Evolutionary conservation across 2,797 vertebrate species (phyloP).

Genomic region (Luscinia luscinia): DNA sequence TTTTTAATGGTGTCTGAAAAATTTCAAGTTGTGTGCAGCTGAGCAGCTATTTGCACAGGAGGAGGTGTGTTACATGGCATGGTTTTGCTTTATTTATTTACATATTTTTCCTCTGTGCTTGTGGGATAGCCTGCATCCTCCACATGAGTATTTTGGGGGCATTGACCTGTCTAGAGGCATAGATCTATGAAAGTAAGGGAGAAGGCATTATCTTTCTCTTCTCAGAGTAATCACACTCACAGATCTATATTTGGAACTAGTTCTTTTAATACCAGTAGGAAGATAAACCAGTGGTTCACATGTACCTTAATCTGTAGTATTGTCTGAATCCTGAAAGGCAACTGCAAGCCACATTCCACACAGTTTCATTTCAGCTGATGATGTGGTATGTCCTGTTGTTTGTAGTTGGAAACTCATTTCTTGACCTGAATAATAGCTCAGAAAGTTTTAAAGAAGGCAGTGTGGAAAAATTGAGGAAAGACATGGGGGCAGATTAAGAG

Average conservation of each 20-base stretch:
- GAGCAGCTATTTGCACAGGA: neutral
- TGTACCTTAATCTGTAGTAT: neutral
- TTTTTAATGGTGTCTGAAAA: slow-evolving; percentile 5
- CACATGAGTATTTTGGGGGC: slow-evolving; percentile 20
- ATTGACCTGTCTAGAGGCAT: slow-evolving; percentile 37
- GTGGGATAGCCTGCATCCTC: slow-evolving; percentile 15
- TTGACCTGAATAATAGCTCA: slow-evolving; percentile 1
- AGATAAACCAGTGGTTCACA: slow-evolving; percentile 45
- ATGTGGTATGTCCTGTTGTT: slow-evolving; percentile 29
- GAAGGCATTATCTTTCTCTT: slow-evolving; percentile 45
- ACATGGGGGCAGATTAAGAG: neutral
- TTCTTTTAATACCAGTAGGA: slow-evolving; percentile 33
- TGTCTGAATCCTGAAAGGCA: slow-evolving; percentile 24
- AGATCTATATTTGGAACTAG: slow-evolving; percentile 45
- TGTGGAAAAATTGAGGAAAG: neutral
- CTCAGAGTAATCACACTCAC: slow-evolving; percentile 32
- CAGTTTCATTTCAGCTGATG: neutral
- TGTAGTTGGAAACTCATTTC: neutral
- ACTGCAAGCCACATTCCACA: slow-evolving; percentile 2
- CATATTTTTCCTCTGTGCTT: slow-evolving; percentile 29
- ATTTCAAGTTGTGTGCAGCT: neutral
- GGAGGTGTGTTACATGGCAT: neutral
- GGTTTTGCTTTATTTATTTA: slow-evolving; percentile 59
- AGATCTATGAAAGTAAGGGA: slow-evolving; percentile 46
- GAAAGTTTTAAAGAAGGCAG: neutral